These are phyloP conservation scores for Hyposoter didymator DNA, from an alignment of 2,888 invertebrate genomes.

Conservation along the genomic window DNA sequence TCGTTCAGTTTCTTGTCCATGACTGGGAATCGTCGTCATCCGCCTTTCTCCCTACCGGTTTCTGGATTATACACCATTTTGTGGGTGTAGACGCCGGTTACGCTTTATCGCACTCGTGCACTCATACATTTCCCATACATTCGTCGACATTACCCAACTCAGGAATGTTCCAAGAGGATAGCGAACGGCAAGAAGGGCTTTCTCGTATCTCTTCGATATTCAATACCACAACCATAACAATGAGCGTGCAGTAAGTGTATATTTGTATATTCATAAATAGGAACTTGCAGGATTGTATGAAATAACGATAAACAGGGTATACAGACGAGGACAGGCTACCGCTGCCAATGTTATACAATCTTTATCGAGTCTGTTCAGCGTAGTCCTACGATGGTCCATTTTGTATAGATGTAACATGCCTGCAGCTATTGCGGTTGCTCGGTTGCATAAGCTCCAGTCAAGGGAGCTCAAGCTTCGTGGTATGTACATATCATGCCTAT, in stretches of 20 bases:
- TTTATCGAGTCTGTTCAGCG: conserved; percentile 52
- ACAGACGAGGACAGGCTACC: conserved; percentile 16
- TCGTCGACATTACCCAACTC: conserved; percentile 38
- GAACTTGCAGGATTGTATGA: conserved; percentile 30
- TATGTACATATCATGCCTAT: conserved; percentile 16
- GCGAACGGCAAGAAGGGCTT: conserved; percentile 28
- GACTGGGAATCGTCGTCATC: conserved; percentile 35
- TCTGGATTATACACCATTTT: conserved; percentile 22
- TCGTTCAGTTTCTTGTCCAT: conserved; percentile 45
- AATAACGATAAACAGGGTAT: conserved; percentile 13
- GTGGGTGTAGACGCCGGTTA: conserved; percentile 30
- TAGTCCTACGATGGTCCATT: conserved; percentile 38
- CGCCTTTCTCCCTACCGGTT: conserved; percentile 28
- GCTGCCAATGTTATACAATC: conserved; percentile 51
- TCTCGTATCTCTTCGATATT: conserved; percentile 75
- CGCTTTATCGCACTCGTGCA: conserved; percentile 52
- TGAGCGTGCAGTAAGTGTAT: conserved; percentile 62
- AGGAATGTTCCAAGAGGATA: conserved; percentile 32
- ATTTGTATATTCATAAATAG: conserved; percentile 35
- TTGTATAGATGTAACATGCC: conserved; percentile 40
- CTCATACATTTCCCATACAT: conserved; percentile 27
- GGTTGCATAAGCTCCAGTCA: conserved; percentile 40
- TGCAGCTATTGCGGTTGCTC: conserved; percentile 41
- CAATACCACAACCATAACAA: conserved; percentile 74
- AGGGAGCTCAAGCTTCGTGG: conserved; percentile 4